Percentiles rank a stretch among this genome's conserved stretches.
Evolutionary conservation across 2,113 vertebrate species (phyloP).

Genomic region (Setophaga kirtlandii): DNA sequence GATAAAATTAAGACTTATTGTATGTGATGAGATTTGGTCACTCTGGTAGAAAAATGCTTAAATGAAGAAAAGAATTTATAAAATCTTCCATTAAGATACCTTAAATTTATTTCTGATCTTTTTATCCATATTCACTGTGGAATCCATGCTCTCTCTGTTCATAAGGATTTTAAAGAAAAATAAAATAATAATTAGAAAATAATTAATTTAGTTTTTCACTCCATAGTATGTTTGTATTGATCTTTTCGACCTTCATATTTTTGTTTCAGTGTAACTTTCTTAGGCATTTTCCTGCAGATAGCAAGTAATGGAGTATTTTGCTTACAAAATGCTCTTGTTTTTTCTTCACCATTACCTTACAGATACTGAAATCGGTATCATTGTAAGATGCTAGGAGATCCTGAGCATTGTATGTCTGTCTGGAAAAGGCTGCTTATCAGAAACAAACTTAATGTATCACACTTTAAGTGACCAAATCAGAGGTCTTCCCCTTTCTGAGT

Average conservation of each 20-base stretch:
- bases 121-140: neutral
- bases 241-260: neutral
- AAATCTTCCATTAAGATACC: neutral
- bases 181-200: neutral
- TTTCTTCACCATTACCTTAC: neutral
- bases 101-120: neutral
- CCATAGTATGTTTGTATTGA: neutral
- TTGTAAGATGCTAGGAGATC: neutral
- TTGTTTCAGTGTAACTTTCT: neutral
- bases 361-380: neutral
- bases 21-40: slow-evolving; percentile 20
- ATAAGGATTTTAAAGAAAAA: neutral
- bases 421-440: neutral
- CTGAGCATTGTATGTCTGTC: neutral
- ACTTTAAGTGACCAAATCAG: neutral
- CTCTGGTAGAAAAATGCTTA: neutral
- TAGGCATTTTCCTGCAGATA: neutral
- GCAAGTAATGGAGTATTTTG: neutral
- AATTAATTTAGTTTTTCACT: neutral
- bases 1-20: slow-evolving; percentile 43
- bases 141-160: neutral
- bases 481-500: neutral
- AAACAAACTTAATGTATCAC: neutral
- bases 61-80: neutral
- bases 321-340: neutral